Base-by-base conservation (phyloP, 2,113 vertebrate species). In the Entomyzon cyanotis region DNA sequence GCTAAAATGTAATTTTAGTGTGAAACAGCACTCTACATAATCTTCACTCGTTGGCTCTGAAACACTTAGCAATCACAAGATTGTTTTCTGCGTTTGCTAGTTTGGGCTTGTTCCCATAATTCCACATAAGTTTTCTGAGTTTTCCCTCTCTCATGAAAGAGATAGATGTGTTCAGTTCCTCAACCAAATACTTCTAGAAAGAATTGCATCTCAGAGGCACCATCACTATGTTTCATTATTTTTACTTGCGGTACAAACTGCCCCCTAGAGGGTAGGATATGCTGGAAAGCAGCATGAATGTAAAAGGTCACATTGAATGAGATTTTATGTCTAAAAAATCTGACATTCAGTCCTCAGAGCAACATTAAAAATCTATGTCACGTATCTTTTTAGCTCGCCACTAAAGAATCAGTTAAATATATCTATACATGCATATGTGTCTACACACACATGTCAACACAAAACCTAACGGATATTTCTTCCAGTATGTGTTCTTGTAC, bases 221-320 rank as follows among this genome's bases (percentile, higher is more conserved):
- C 9, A 31, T 9, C 0, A 0, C 42, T 52, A 8, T 3, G 18
- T 23, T 83, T 62, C 52, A 79, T 2, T n/a, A 71, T 65, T 71
- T 37, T 69, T 50, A 46, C 60, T 19, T 58, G 28, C 0, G 1
- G 84, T 46, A 83, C 88, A 87, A 86, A 86, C 68, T 37, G 63
- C 56, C 63, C 47, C 24, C 56, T 86, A 67, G 58, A 91, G 58
- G 19, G 28, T 12, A 71, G 15, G 24, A 78, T 53, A 62, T 75
- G 39, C 70, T 53, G 7, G 30, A 82, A 86, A 86, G 56, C n/a
- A 75, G 9, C 15, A 19, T 22, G 39, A 23, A 27, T 12, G 33
- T 23, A 69, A 56, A 84, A 90, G 5, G 58, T 63, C 47, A 23
- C 6, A 25, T 2, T 76, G 58, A 68, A 52, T 5, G 5, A 62